Percentiles rank a stretch among this genome's conserved stretches.
These are phyloP conservation scores for Merluccius polli DNA, from an alignment of 2,797 vertebrate genomes.

Conservation along the genomic window DNA sequence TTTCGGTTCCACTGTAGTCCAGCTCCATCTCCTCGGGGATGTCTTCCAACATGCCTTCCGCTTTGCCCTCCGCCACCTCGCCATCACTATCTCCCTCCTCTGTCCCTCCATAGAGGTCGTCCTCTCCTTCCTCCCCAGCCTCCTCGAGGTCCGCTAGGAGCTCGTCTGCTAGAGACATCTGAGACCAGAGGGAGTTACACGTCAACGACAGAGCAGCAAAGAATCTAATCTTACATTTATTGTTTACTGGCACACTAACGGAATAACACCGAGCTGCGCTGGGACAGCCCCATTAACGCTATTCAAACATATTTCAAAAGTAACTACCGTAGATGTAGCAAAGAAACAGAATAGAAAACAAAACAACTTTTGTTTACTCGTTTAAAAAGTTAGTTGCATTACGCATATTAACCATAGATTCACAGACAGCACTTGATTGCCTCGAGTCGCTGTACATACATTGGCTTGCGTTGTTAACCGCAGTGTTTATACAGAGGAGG, in stretches of 20 bases:
- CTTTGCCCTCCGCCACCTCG: slow-evolving; percentile 49
- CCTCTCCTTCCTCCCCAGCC: slow-evolving; percentile 76
- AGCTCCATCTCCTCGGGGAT: slow-evolving; percentile 89
- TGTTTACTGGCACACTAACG: neutral
- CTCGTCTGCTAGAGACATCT: slow-evolving; percentile 93
- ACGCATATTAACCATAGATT: neutral
- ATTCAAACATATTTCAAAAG: neutral
- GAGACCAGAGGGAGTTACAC: neutral
- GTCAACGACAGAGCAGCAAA: neutral
- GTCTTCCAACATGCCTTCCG: slow-evolving; percentile 73
- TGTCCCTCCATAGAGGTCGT: slow-evolving; percentile 71
- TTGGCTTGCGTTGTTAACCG: neutral
- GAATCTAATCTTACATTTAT: neutral
- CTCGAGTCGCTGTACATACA: neutral
- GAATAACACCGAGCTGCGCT: neutral
- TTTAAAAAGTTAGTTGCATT: neutral
- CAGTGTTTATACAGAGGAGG: neutral
- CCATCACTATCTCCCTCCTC: slow-evolving; percentile 72
- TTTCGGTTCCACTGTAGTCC: slow-evolving; percentile 83
- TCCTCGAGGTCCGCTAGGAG: slow-evolving; percentile 91
- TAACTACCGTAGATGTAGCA: neutral
- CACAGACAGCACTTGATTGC: neutral
- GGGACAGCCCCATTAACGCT: neutral
- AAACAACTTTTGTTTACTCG: neutral
- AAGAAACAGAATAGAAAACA: neutral